Conservation (phyloP, 2,113 vertebrate species). For the Onychostoma macrolepis region DNA sequence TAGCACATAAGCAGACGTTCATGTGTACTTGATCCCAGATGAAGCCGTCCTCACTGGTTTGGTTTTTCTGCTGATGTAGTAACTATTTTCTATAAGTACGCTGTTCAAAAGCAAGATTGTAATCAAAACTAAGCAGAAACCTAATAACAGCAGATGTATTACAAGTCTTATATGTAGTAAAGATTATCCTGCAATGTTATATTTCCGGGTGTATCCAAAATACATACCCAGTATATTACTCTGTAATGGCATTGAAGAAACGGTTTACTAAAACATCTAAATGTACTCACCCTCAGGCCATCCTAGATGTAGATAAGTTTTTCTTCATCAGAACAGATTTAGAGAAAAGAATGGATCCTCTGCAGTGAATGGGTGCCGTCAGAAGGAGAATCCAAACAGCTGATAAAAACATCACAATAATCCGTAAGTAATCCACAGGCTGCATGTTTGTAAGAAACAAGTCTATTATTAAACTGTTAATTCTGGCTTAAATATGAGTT, state of each 20-base stretch:
- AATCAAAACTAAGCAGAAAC: slow-evolving; percentile 23
- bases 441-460: too few species aligned
- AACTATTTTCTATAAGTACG: background rate
- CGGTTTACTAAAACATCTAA: too few species aligned
- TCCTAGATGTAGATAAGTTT: background rate
- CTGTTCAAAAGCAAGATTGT: background rate
- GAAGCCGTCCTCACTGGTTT: background rate
- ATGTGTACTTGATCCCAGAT: background rate
- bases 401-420: background rate
- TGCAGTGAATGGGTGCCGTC: background rate
- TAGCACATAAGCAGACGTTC: background rate
- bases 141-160: background rate
- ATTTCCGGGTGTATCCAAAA: background rate
- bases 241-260: background rate
- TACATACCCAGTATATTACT: background rate
- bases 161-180: slow-evolving; percentile 6
- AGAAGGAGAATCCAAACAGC: background rate
- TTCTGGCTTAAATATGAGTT: background rate
- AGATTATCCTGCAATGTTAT: background rate
- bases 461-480: background rate
- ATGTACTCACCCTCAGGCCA: background rate
- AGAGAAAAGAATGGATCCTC: background rate
- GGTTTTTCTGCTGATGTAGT: background rate
- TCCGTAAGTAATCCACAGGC: background rate
- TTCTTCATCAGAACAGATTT: background rate